These are phyloP conservation scores for Brachyistius frenatus DNA, from an alignment of 2,113 vertebrate genomes.

Conservation along the genomic window DNA sequence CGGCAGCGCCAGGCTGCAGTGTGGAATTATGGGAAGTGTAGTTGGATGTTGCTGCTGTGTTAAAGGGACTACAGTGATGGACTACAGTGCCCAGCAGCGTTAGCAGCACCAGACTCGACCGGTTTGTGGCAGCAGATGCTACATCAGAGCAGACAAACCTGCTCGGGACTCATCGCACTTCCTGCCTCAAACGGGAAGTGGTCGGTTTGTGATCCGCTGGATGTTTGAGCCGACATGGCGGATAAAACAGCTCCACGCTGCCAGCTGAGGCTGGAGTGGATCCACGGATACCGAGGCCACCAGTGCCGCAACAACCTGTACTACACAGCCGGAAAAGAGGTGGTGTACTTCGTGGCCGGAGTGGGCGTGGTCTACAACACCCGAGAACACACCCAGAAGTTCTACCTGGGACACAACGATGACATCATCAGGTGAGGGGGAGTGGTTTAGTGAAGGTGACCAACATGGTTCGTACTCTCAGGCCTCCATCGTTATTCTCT, in stretches of 20 bases:
- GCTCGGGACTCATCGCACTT: too few species aligned
- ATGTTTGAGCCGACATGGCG: slow-evolving; percentile 80
- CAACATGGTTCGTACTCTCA: too few species aligned
- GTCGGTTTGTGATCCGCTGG: neutral
- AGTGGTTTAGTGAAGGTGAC: too few species aligned
- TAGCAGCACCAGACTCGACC: neutral
- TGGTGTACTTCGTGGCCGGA: slow-evolving; percentile 98
- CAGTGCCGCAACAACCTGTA: slow-evolving; percentile 99
- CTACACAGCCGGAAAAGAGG: slow-evolving; percentile 96
- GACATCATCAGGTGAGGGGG: slow-evolving; percentile 94
- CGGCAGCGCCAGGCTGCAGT: neutral
- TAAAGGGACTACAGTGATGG: slow-evolving; percentile 2
- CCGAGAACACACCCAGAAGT: slow-evolving; percentile 97
- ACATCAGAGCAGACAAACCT: too few species aligned
- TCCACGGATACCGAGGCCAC: slow-evolving; percentile 97
- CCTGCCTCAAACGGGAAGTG: too few species aligned
- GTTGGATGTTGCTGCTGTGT: neutral
- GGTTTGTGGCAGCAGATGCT: too few species aligned
- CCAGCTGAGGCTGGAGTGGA: slow-evolving; percentile 97
- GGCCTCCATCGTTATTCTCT: too few species aligned
- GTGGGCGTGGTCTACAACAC: slow-evolving; percentile 98
- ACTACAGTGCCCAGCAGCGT: neutral
- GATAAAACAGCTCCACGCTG: slow-evolving; percentile 96
- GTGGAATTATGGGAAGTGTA: slow-evolving; percentile 45
- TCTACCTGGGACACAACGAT: slow-evolving; percentile 98